These are phyloP conservation scores for Bradypodion pumilum DNA, from an alignment of 2,797 vertebrate species.

Conservation along the genomic window DNA sequence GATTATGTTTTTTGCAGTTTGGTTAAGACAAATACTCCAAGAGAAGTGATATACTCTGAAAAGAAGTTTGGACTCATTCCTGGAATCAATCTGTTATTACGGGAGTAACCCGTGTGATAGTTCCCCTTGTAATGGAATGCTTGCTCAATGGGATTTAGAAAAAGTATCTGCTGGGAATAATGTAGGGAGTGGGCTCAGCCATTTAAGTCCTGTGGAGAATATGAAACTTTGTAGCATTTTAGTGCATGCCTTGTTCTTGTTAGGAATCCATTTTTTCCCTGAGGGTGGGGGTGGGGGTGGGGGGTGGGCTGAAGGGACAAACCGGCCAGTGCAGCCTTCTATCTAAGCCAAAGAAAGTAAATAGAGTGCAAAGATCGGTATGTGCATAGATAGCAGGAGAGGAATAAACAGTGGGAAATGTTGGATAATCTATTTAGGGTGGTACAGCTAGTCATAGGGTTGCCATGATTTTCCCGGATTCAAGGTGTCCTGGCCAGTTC, in stretches of 20 bases:
- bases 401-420: neutral
- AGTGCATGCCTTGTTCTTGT: neutral
- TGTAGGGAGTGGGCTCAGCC: neutral
- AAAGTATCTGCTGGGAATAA: constrained; percentile 5
- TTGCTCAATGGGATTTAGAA: constrained; percentile 31
- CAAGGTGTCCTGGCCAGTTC: too few relatives aligned
- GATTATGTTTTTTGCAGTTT: constrained; percentile 51
- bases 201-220: constrained; percentile 4
- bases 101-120: constrained; percentile 29
- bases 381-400: neutral
- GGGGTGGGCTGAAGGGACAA: neutral
- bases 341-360: neutral
- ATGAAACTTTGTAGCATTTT: neutral
- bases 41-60: constrained; percentile 22
- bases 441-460: too few relatives aligned
- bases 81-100: constrained; percentile 16
- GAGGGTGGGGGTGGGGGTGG: too few relatives aligned
- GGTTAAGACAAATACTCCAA: constrained; percentile 44
- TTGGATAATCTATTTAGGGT: too few relatives aligned
- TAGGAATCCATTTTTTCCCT: neutral
- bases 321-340: neutral
- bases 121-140: constrained; percentile 21
- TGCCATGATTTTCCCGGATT: too few relatives aligned
- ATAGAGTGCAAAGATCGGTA: neutral
- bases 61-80: constrained; percentile 23